Evolutionary conservation across 2,888 invertebrate species (phyloP).

Genomic region (Drosophila setosimentum): DNA sequence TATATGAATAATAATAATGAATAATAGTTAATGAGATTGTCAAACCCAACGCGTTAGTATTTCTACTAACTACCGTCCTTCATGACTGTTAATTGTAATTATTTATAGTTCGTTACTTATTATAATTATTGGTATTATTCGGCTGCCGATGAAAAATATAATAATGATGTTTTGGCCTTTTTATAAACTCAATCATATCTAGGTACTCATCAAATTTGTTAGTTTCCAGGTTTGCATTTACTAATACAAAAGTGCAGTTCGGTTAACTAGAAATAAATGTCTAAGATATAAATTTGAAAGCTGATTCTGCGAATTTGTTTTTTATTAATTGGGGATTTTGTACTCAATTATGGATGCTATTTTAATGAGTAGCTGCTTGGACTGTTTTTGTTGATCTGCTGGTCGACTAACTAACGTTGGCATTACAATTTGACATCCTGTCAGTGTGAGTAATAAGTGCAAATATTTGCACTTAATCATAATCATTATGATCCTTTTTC

Average conservation of each 20-base stretch:
- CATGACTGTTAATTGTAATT: not conserved
- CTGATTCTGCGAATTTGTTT: constrained; percentile 30
- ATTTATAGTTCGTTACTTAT: not conserved
- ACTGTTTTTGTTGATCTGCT: not conserved
- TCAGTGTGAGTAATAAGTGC: constrained; percentile 61
- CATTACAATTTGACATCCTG: constrained; percentile 42
- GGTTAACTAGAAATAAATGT: constrained; percentile 28
- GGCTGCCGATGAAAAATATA: not conserved
- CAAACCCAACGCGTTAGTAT: not conserved
- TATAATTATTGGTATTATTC: not conserved
- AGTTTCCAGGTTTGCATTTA: not conserved
- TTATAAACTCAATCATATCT: not conserved
- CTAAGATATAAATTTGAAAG: constrained; percentile 20
- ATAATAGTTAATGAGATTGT: not conserved
- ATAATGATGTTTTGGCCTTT: not conserved
- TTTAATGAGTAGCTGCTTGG: not conserved
- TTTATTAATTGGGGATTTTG: constrained; percentile 42
- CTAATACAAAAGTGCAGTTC: not conserved
- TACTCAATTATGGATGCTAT: constrained; percentile 4
- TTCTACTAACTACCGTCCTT: too few species aligned
- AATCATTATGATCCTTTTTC: constrained; percentile 55
- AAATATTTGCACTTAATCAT: constrained; percentile 79
- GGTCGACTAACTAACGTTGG: not conserved
- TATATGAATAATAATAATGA: not conserved
- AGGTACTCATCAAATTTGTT: not conserved